Conservation (phyloP, 2,797 vertebrate species). For the Huso huso region DNA sequence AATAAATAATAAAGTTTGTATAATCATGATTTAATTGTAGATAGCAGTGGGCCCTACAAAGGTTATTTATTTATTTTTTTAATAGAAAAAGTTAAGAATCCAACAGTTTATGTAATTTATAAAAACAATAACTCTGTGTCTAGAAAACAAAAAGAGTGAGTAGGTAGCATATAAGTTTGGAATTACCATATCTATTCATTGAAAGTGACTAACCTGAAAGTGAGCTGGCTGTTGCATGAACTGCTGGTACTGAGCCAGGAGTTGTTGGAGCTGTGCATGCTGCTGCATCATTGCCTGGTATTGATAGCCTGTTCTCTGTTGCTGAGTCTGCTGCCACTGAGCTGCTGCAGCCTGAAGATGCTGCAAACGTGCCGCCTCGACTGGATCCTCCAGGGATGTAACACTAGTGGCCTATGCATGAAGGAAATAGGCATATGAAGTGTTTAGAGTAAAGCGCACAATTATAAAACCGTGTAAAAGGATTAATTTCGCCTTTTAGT, state of each 20-base stretch:
- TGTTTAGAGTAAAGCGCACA: neutral
- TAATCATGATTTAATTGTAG: too few relatives aligned
- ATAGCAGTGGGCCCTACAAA: neutral
- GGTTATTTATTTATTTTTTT: neutral
- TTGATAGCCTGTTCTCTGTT: constrained; percentile 84
- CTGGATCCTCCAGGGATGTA: constrained; percentile 67
- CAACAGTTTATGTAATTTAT: neutral
- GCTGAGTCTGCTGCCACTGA: constrained; percentile 95
- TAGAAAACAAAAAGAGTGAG: too few relatives aligned
- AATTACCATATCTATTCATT: neutral
- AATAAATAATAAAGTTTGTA: too few relatives aligned
- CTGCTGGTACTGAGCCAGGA: constrained; percentile 86
- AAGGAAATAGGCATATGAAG: neutral
- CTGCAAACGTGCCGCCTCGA: constrained; percentile 80
- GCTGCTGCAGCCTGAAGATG: constrained; percentile 89
- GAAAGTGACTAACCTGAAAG: constrained; percentile 59
- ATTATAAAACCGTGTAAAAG: constrained; percentile 4
- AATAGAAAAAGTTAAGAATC: neutral
- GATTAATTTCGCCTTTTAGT: neutral
- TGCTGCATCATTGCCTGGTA: constrained; percentile 97
- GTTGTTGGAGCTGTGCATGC: constrained; percentile 82
- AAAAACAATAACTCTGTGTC: too few relatives aligned
- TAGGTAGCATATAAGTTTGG: too few relatives aligned
- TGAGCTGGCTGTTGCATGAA: constrained; percentile 81
- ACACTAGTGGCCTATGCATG: constrained; percentile 37